These are phyloP conservation scores for Patella pellucida DNA, from an alignment of 2,888 invertebrate genomes.

Conservation along the genomic window DNA sequence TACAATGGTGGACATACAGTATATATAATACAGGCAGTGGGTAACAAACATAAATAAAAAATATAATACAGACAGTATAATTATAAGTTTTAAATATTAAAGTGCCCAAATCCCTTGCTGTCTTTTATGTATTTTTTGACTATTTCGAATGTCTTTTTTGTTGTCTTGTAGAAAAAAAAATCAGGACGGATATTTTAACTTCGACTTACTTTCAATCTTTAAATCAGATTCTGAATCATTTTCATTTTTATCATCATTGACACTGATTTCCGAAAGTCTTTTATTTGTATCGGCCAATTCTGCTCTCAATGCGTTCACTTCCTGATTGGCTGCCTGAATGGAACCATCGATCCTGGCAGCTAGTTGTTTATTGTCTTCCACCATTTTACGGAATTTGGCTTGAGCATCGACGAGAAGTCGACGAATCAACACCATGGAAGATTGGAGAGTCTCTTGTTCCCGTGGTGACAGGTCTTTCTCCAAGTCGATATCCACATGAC, in stretches of 20 bases:
- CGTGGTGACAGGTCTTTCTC: constrained; percentile 52
- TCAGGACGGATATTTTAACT: neutral
- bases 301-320: constrained; percentile 75
- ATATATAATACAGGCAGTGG: too few species aligned
- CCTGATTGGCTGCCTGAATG: constrained; percentile 71
- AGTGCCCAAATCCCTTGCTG: too few species aligned
- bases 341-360: constrained; percentile 72
- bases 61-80: too few species aligned
- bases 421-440: constrained; percentile 89
- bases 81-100: too few species aligned
- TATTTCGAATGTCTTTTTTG: too few species aligned
- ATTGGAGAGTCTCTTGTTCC: constrained; percentile 77
- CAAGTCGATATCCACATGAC: constrained; percentile 45
- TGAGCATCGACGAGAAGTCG: constrained; percentile 87
- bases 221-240: neutral
- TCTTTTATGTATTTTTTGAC: too few species aligned
- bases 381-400: constrained; percentile 89
- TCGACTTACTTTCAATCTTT: constrained; percentile 13
- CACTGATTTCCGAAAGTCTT: constrained; percentile 64
- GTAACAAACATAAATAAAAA: too few species aligned
- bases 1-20: too few species aligned
- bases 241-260: constrained; percentile 21
- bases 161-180: neutral
- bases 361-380: constrained; percentile 82
- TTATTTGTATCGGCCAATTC: constrained; percentile 75